Conservation (phyloP, 2,888 invertebrate species). For the Drosophila borborema region DNA sequence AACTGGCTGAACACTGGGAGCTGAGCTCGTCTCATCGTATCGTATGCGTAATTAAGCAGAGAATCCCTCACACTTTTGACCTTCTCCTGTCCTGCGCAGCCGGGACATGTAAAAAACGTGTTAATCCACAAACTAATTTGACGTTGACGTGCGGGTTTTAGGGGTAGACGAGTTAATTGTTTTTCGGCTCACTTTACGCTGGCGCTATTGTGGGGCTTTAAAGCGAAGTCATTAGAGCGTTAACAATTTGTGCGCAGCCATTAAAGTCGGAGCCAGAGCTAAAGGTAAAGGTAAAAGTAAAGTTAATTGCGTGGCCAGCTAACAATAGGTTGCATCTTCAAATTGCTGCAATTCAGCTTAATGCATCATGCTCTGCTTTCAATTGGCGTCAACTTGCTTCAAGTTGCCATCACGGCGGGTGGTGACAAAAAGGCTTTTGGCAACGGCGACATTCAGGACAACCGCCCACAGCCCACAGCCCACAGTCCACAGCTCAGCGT, state of each 20-base stretch:
- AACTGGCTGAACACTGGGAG: constrained; percentile 40
- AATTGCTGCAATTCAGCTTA: constrained; percentile 22
- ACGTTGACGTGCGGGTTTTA: constrained; percentile 56
- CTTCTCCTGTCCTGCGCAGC: not conserved
- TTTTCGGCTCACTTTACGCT: constrained; percentile 62
- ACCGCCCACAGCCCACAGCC: not conserved
- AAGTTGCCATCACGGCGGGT: constrained; percentile 1
- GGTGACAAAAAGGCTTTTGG: constrained; percentile 11
- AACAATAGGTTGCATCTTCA: constrained; percentile 55
- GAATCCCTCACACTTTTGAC: not conserved
- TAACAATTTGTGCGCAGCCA: constrained; percentile 43
- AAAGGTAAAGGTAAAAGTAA: constrained; percentile 22
- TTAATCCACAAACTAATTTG: constrained; percentile 74
- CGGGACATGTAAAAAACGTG: constrained; percentile 65
- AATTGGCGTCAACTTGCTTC: constrained; percentile 24
- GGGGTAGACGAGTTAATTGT: constrained; percentile 61
- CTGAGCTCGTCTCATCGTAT: constrained; percentile 26
- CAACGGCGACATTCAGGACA: constrained; percentile 14
- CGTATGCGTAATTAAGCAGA: constrained; percentile 68
- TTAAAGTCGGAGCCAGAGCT: constrained; percentile 24
- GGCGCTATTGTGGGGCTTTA: constrained; percentile 61
- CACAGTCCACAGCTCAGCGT: not conserved
- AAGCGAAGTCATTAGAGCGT: constrained; percentile 54
- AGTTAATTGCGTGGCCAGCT: constrained; percentile 31
- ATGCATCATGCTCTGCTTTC: constrained; percentile 29